These are phyloP conservation scores for Daphoenositta chrysoptera DNA, from an alignment of 2,113 vertebrate species.

Conservation along the genomic window DNA sequence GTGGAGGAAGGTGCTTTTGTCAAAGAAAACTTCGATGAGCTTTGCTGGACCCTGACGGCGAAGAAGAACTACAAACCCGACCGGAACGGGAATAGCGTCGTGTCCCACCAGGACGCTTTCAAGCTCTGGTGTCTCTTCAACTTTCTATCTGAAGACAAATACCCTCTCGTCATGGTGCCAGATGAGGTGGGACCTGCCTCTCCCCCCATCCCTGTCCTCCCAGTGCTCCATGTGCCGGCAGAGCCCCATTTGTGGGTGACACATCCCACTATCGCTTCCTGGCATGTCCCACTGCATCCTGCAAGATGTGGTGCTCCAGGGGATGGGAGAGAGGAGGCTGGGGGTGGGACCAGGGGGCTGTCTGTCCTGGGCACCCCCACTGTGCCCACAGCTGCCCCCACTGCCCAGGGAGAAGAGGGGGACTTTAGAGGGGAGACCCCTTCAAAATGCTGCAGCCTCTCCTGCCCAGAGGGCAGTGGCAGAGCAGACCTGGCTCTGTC, in stretches of 20 bases:
- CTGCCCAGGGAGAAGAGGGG: neutral
- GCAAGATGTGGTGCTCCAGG: neutral
- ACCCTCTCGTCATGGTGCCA: slow-evolving; percentile 91
- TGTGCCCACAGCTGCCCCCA: neutral
- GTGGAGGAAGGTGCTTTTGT: slow-evolving; percentile 89
- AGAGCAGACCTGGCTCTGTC: neutral
- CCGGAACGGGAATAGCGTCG: slow-evolving; percentile 69
- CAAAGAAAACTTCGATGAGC: slow-evolving; percentile 91
- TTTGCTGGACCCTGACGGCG: slow-evolving; percentile 94
- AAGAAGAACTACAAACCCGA: slow-evolving; percentile 92
- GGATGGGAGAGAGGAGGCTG: neutral
- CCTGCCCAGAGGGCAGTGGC: neutral
- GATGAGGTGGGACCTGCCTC: slow-evolving; percentile 84
- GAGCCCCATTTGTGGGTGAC: neutral
- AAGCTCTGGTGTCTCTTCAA: slow-evolving; percentile 97
- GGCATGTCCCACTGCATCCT: neutral
- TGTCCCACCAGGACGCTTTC: slow-evolving; percentile 88
- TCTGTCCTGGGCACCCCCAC: neutral
- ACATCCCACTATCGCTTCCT: neutral
- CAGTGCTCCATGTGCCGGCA: neutral
- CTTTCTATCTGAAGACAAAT: slow-evolving; percentile 96
- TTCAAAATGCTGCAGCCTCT: neutral
- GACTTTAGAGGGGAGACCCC: neutral
- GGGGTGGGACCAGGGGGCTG: neutral
- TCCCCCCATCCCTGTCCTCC: neutral